phyloP scores from a whole-genome alignment of 2,888 invertebrate genomes.

The Yponomeuta evonymella region DNA sequence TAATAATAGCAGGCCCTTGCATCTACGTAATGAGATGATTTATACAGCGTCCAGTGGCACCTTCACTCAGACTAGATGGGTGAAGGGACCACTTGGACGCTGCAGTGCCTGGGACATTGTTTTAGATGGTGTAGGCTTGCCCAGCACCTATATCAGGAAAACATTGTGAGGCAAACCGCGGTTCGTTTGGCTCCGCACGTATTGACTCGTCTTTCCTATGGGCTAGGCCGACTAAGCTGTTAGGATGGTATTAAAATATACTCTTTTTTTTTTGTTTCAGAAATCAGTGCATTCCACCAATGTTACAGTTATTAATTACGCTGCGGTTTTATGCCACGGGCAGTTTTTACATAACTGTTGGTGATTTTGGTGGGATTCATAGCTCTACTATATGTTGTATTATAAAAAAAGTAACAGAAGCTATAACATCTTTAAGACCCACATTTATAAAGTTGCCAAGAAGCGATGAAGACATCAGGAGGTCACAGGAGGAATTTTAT shows the following conservation, averaged over 20 bases:
- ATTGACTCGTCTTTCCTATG: too few relatives aligned
- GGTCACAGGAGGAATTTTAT: constrained; percentile 19
- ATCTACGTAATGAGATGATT: too few relatives aligned
- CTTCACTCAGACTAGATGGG: too few relatives aligned
- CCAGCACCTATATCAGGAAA: too few relatives aligned
- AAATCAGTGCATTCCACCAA: constrained; percentile 16
- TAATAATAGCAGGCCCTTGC: too few relatives aligned
- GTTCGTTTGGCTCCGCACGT: too few relatives aligned
- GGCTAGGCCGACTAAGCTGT: too few relatives aligned
- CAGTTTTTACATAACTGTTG: constrained; percentile 20
- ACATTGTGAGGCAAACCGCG: too few relatives aligned
- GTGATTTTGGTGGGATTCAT: constrained; percentile 22
- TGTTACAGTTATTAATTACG: constrained; percentile 12
- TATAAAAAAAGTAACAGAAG: constrained; percentile 20
- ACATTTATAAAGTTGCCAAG: constrained; percentile 19
- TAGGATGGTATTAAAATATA: not conserved
- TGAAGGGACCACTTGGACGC: too few relatives aligned
- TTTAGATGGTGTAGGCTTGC: too few relatives aligned
- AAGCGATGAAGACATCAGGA: constrained; percentile 19
- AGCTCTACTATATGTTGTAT: constrained; percentile 18
- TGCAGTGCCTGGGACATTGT: too few relatives aligned
- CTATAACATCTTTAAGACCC: constrained; percentile 18
- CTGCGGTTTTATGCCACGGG: constrained; percentile 21
- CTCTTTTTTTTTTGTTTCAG: not conserved
- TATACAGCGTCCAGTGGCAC: too few relatives aligned